These are phyloP conservation scores for Pteronura brasiliensis DNA, from an alignment of 2,113 vertebrate species.

Conservation along the genomic window DNA sequence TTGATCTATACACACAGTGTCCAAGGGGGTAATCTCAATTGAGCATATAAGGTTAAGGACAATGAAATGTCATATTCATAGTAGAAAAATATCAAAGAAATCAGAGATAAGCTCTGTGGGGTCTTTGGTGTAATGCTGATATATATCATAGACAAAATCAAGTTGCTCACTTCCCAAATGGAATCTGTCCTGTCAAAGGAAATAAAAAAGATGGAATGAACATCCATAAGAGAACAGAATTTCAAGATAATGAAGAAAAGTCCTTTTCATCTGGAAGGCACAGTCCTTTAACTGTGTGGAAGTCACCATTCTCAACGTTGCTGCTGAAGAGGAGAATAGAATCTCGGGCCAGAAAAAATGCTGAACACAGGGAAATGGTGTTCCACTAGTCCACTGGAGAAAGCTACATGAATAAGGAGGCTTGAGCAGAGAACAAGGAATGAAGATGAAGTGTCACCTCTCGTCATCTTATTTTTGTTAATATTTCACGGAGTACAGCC, in stretches of 20 bases:
- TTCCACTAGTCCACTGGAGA: neutral
- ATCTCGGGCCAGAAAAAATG: neutral
- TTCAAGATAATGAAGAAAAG: neutral
- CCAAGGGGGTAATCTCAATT: neutral
- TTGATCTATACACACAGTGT: conserved; percentile 6
- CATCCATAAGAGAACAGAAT: neutral
- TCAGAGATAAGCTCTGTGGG: neutral
- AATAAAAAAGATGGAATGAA: neutral
- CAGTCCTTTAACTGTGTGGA: neutral
- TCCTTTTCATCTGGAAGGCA: neutral
- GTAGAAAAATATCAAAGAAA: conserved; percentile 25
- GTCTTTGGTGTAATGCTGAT: neutral
- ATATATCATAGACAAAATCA: neutral
- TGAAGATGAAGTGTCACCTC: neutral
- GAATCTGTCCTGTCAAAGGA: neutral
- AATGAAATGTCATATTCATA: neutral
- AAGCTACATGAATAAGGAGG: neutral
- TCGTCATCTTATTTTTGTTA: neutral
- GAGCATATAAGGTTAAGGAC: conserved; percentile 33
- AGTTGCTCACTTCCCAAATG: neutral
- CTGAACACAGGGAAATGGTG: neutral
- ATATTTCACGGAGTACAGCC: neutral
- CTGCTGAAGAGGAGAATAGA: neutral
- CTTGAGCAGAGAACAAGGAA: neutral
- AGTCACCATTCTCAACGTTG: neutral